A percentile compares a stretch with the other conserved stretches of the same genome.
Conservation (phyloP, 2,888 invertebrate genomes). For the Nesidiocoris tenuis region DNA sequence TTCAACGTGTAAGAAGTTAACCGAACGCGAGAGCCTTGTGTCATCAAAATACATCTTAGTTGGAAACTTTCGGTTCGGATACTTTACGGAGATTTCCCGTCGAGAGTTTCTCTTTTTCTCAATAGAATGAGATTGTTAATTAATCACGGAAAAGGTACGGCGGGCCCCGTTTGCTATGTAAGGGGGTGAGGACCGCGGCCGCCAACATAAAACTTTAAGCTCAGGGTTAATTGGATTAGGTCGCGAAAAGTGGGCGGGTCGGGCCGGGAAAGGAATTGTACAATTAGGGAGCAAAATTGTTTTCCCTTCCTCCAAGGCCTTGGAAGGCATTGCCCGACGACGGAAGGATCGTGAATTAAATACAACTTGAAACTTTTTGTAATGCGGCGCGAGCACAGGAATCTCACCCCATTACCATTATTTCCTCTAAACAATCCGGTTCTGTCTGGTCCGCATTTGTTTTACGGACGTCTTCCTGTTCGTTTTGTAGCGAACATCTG, state of each 20-base stretch:
- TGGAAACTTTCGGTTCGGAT: slow-evolving; percentile 12
- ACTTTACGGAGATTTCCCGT: not conserved
- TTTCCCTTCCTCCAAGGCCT: slow-evolving; percentile 9
- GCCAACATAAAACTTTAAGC: slow-evolving; percentile 30
- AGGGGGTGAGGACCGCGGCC: not conserved
- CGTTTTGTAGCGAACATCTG: too few relatives aligned
- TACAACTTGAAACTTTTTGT: slow-evolving; percentile 10
- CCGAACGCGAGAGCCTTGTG: slow-evolving; percentile 24
- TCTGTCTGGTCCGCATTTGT: too few relatives aligned
- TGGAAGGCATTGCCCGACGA: not conserved
- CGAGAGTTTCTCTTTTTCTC: slow-evolving; percentile 14
- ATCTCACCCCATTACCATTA: too few relatives aligned
- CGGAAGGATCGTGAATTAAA: slow-evolving; percentile 23
- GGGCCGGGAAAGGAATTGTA: slow-evolving; percentile 16
- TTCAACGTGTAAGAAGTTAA: slow-evolving; percentile 35
- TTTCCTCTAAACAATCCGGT: too few relatives aligned
- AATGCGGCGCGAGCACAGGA: too few relatives aligned
- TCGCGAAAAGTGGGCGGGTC: slow-evolving; percentile 13
- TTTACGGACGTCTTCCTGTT: too few relatives aligned
- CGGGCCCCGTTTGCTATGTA: not conserved
- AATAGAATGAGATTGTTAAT: slow-evolving; percentile 33
- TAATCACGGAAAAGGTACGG: slow-evolving; percentile 5
- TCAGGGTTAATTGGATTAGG: slow-evolving; percentile 34
- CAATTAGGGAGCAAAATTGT: slow-evolving; percentile 32
- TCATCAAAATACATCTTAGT: slow-evolving; percentile 36